Evolutionary conservation across 2,113 vertebrate species (phyloP), one percentile per base, ranked within the genome.

Genomic region (Coptodon bakossiorum): DNA sequence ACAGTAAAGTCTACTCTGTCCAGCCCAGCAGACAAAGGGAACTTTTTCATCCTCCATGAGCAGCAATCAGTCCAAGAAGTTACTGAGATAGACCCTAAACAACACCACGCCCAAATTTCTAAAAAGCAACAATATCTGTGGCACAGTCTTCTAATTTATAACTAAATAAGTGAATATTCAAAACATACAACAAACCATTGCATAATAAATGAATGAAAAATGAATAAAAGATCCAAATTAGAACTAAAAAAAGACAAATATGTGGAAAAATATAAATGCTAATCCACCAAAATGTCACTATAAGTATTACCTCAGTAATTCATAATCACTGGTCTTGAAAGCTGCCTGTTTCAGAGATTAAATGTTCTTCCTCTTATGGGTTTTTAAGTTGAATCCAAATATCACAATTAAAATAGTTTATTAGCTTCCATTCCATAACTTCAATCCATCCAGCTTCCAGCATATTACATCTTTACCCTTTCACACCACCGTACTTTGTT

Each of bases 161-260:
- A 31, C 43, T 5, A 50, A 76, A 19, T 48, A 50, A 19, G 43
- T 19, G 27, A 76, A 48, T 48, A 48, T 29, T 76, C 24, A 50
- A 76, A 29, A 36, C 34, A n/a, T 11, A 3, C 16, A 6, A 36
- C 2, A n/a, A n/a, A 10, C 6, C 40, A 48, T 17, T 29, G 40
- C 0, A 0, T 7, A 27, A 73, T 6, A 73, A 29, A 73, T 2
- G 14, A 27, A 4, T 27, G 13, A 4, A 73, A 73, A 73, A 73
- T 45, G 13, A 73, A 43, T 71, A 24, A 43, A 71, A 71, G 0
- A 71, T 24, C 8, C 13, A 4, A 73, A 73, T 17, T 24, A 71
- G n/a, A 71, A 71, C 14, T 1, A 0, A 1, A n/a, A 14, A 73
- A 17, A 45, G 38, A 11, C 40, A 29, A 76, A 45, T 76, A 45